Evolutionary conservation across 2,888 invertebrate genomes (phyloP).

Genomic region (Deladenus siricidicola): DNA sequence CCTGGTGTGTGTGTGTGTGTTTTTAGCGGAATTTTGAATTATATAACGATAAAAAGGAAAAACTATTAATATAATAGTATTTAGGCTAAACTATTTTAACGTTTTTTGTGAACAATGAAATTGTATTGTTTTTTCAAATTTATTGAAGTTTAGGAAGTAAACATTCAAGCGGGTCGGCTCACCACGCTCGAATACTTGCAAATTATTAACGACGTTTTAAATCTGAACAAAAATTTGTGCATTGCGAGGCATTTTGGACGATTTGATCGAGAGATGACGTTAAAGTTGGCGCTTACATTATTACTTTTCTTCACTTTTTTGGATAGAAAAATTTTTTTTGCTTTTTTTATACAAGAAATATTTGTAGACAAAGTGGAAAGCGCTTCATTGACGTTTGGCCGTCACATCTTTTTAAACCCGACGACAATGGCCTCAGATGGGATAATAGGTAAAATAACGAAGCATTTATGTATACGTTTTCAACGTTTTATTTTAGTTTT

Average conservation of each 20-base stretch:
- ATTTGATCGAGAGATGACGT: slow-evolving; percentile 64
- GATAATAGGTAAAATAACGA: slow-evolving; percentile 60
- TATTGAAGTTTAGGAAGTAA: slow-evolving; percentile 32
- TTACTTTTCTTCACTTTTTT: no score
- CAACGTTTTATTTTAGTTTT: no score
- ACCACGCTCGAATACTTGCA: slow-evolving; percentile 66
- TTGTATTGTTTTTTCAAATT: slow-evolving; percentile 2
- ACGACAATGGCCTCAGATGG: slow-evolving; percentile 67
- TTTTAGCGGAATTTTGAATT: slow-evolving; percentile 14
- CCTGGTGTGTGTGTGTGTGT: no score
- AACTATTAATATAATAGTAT: slow-evolving; percentile 10
- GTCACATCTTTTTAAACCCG: slow-evolving; percentile 76
- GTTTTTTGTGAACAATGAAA: neutral
- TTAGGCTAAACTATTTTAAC: no score
- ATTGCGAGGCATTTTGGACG: slow-evolving; percentile 81
- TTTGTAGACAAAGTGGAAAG: slow-evolving; percentile 31
- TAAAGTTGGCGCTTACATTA: no score
- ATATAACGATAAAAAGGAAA: neutral
- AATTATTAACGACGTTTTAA: slow-evolving; percentile 76
- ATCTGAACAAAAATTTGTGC: slow-evolving; percentile 87
- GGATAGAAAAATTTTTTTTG: no score
- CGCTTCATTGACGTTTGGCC: slow-evolving; percentile 90
- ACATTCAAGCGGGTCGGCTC: slow-evolving; percentile 36
- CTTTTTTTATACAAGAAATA: no score
- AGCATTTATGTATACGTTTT: no score